Conservation (phyloP, 2,797 vertebrate species). For the Perdix hodgsoniae region DNA sequence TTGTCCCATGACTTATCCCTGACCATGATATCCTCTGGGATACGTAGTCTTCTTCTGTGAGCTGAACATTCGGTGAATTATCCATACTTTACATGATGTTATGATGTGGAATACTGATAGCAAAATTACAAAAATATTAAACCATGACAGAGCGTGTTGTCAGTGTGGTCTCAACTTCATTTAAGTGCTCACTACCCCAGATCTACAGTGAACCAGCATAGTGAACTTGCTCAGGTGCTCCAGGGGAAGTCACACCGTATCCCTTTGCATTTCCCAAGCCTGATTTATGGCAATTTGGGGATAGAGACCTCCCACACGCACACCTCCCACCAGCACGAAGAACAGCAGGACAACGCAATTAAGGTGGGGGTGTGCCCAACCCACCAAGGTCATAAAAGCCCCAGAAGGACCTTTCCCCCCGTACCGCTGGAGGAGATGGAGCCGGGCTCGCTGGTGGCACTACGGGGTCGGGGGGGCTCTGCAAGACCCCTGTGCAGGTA, state of each 20-base stretch:
- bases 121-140: no score
- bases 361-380: not conserved
- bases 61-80: no score
- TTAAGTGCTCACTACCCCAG: accelerated
- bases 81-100: no score
- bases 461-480: not conserved
- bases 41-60: no score
- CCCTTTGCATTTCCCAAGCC: not conserved
- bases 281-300: not conserved
- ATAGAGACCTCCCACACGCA: not conserved
- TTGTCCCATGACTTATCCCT: no score
- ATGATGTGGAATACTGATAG: no score
- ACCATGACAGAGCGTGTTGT: accelerated
- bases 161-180: not conserved
- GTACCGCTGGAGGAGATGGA: conserved; percentile 26
- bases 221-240: not conserved
- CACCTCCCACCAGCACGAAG: not conserved
- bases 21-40: no score
- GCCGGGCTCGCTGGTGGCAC: not conserved
- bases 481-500: conserved; percentile 80
- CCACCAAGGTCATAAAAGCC: not conserved
- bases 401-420: not conserved
- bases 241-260: not conserved
- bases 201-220: not conserved
- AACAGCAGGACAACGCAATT: not conserved